Conservation (phyloP, 2,888 invertebrate genomes). For the Drosophila borborema region DNA sequence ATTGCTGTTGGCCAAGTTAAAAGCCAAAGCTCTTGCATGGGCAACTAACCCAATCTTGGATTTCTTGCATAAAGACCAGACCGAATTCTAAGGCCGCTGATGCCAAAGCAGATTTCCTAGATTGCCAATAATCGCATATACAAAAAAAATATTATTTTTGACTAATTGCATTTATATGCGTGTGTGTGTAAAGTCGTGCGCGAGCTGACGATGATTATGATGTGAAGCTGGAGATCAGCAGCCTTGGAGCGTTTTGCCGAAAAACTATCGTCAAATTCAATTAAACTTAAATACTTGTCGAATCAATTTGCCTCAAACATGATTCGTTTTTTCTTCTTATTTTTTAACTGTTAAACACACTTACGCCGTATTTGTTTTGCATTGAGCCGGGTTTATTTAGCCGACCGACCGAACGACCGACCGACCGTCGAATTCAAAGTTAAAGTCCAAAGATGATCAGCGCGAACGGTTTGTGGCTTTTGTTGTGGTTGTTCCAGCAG, state of each 20-base stretch:
- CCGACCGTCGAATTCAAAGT: conserved; percentile 37
- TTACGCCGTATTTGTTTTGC: conserved; percentile 72
- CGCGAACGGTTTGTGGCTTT: conserved; percentile 45
- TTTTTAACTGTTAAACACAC: conserved; percentile 48
- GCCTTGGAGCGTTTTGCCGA: conserved; percentile 75
- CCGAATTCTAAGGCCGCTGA: conserved; percentile 69
- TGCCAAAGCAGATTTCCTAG: conserved; percentile 79
- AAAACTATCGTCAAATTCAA: conserved; percentile 72
- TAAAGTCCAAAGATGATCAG: conserved; percentile 48
- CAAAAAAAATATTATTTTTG: conserved; percentile 71
- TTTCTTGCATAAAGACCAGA: conserved; percentile 58
- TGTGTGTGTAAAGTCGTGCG: conserved; percentile 54
- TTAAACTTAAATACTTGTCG: conserved; percentile 78
- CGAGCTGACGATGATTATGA: conserved; percentile 67
- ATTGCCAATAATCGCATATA: conserved; percentile 66
- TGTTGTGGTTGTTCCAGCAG: conserved; percentile 40
- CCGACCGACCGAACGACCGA: conserved; percentile 14
- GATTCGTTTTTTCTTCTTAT: conserved; percentile 21
- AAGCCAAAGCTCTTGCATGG: conserved; percentile 23
- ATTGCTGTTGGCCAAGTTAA: conserved; percentile 29
- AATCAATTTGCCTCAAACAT: conserved; percentile 67
- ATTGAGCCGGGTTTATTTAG: conserved; percentile 75
- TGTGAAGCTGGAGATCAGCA: conserved; percentile 46
- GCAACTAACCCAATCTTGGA: conserved; percentile 39
- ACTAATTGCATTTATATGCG: conserved; percentile 59